These are phyloP conservation scores for Halcyon badia DNA, from an alignment of 2,797 vertebrate species.

Conservation along the genomic window DNA sequence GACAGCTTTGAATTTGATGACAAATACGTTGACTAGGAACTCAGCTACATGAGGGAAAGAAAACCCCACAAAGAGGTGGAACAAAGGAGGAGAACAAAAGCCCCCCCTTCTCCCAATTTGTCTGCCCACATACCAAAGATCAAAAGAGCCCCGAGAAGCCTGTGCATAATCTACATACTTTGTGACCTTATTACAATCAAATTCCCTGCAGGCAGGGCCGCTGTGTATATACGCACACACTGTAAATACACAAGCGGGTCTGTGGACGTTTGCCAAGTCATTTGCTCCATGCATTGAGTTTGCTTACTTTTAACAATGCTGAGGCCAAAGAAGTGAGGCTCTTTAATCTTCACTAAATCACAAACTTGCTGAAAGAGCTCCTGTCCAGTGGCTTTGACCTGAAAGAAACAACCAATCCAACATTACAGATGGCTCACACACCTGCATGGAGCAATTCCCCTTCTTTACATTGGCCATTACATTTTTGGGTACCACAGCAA, in stretches of 20 bases:
- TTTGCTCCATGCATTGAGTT: conserved; percentile 17
- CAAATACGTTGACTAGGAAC: conserved; percentile 21
- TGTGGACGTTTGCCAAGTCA: conserved; percentile 53
- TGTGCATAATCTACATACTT: conserved; percentile 62
- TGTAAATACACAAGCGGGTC: conserved; percentile 47
- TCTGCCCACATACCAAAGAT: conserved; percentile 63
- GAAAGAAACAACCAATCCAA: conserved; percentile 58
- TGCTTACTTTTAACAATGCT: conserved; percentile 90
- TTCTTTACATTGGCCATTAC: neutral
- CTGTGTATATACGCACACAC: conserved; percentile 56
- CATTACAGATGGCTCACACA: conserved; percentile 20
- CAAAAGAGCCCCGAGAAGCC: conserved; percentile 54
- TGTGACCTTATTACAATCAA: conserved; percentile 57
- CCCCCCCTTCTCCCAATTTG: conserved; percentile 36
- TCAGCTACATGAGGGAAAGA: conserved; percentile 4
- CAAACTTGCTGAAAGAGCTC: conserved; percentile 88
- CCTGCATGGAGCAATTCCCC: neutral
- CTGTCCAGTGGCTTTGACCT: conserved; percentile 90
- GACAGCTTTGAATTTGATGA: conserved; percentile 16
- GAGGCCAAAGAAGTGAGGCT: conserved; percentile 91
- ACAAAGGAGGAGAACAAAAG: conserved; percentile 61
- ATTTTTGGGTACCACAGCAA: neutral
- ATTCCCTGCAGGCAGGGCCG: conserved; percentile 1
- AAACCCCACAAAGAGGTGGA: conserved; percentile 28
- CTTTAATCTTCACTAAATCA: conserved; percentile 85